phyloP scores from a whole-genome alignment of 2,888 invertebrate genomes.

The Lasius platythorax region DNA sequence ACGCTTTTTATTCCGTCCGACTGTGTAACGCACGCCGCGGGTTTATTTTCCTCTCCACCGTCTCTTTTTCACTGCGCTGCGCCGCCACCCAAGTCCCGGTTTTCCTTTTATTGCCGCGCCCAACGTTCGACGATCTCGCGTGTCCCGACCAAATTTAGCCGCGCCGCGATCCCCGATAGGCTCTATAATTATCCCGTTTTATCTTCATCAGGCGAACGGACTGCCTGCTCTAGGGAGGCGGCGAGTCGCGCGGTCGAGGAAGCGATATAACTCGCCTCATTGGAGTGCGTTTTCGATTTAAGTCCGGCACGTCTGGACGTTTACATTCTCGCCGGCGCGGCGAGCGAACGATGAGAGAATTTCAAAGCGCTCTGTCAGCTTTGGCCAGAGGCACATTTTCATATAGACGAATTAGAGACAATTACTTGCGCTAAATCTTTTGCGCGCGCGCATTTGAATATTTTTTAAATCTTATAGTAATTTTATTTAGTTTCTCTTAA shows the following conservation, averaged over 20 bases:
- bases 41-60: slow-evolving; percentile 63
- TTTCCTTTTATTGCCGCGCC: slow-evolving; percentile 78
- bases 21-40: slow-evolving; percentile 31
- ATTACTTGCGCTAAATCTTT: neutral
- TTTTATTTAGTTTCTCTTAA: neutral
- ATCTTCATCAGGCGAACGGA: slow-evolving; percentile 81
- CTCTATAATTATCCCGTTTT: slow-evolving; percentile 85
- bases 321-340: slow-evolving; percentile 21
- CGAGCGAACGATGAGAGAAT: slow-evolving; percentile 18
- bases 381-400: neutral
- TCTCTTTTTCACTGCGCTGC: slow-evolving; percentile 37
- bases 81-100: slow-evolving; percentile 66
- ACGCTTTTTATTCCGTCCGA: slow-evolving; percentile 54
- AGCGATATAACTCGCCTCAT: slow-evolving; percentile 67
- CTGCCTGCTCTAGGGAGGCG: slow-evolving; percentile 61
- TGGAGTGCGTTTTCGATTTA: slow-evolving; percentile 66
- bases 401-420: neutral
- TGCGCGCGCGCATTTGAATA: neutral
- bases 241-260: slow-evolving; percentile 68
- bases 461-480: neutral
- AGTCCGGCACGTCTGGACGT: slow-evolving; percentile 61
- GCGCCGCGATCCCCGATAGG: slow-evolving; percentile 82
- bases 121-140: slow-evolving; percentile 82
- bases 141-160: slow-evolving; percentile 83
- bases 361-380: slow-evolving; percentile 16